Conservation (phyloP, 2,113 vertebrate species). For the Addax nasomaculatus region DNA sequence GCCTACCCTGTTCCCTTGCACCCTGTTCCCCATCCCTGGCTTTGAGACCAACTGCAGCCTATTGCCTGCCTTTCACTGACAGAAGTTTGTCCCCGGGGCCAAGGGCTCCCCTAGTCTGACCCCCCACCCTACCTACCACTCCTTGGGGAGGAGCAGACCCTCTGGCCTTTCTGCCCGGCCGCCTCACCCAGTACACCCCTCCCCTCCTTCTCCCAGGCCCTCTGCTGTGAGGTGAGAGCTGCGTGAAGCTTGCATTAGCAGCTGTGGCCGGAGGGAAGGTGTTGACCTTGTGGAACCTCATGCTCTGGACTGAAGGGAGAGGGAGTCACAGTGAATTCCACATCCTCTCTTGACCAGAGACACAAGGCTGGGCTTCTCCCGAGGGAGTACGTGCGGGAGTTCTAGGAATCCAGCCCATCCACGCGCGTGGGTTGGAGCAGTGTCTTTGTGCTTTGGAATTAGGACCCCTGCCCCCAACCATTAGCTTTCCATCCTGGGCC, state of each 20-base stretch:
- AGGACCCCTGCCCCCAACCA: background rate
- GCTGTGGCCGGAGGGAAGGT: background rate
- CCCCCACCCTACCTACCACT: background rate
- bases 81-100: background rate
- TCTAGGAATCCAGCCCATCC: background rate
- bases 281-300: background rate
- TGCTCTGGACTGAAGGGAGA: background rate
- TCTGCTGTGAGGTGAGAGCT: background rate
- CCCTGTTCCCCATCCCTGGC: background rate
- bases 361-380: background rate
- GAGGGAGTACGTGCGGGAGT: background rate
- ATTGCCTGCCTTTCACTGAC: background rate
- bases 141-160: background rate
- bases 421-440: rapidly evolving
- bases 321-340: background rate
- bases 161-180: background rate
- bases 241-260: background rate
- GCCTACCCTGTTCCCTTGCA: background rate
- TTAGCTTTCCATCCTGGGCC: background rate
- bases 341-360: background rate
- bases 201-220: background rate
- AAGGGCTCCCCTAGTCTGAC: background rate
- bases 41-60: background rate
- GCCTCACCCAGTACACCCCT: background rate
- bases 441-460: background rate